phyloP scores from a whole-genome alignment of 2,113 vertebrate genomes.

The Manacus vitellinus region DNA sequence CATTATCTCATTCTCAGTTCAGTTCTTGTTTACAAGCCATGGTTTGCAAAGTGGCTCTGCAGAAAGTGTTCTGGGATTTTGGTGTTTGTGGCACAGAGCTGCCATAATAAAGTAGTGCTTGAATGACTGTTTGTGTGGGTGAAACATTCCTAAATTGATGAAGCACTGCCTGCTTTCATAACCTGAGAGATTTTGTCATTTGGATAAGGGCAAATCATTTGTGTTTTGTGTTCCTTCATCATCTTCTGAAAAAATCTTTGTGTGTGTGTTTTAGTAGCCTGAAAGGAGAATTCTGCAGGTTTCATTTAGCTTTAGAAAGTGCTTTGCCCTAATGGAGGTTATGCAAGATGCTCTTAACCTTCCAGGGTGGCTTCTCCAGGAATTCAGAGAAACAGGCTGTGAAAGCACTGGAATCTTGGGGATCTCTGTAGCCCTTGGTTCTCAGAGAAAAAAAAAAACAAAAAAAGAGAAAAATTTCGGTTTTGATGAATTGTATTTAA shows the following conservation, averaged over 20 bases:
- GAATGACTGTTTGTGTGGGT: neutral
- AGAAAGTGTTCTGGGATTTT: neutral
- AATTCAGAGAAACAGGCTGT: neutral
- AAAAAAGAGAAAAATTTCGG: neutral
- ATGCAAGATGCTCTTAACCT: neutral
- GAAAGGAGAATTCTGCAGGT: neutral
- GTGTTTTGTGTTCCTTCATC: neutral
- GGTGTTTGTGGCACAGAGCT: neutral
- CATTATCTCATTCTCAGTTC: neutral
- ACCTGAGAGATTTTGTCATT: neutral
- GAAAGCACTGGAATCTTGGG: neutral
- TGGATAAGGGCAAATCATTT: neutral
- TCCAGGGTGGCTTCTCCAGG: neutral
- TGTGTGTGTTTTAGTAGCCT: neutral
- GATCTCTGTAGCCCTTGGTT: neutral
- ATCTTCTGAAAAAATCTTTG: neutral
- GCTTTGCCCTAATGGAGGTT: neutral
- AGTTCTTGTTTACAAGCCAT: neutral
- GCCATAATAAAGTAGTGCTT: neutral
- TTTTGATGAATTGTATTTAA: neutral
- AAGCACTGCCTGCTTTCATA: neutral
- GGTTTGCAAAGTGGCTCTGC: neutral
- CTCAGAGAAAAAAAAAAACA: neutral
- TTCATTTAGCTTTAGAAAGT: neutral
- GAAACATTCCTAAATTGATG: neutral